Percentiles rank a stretch among this genome's conserved stretches.
phyloP scores from a whole-genome alignment of 2,113 vertebrate genomes.

The Climacteris rufus region DNA sequence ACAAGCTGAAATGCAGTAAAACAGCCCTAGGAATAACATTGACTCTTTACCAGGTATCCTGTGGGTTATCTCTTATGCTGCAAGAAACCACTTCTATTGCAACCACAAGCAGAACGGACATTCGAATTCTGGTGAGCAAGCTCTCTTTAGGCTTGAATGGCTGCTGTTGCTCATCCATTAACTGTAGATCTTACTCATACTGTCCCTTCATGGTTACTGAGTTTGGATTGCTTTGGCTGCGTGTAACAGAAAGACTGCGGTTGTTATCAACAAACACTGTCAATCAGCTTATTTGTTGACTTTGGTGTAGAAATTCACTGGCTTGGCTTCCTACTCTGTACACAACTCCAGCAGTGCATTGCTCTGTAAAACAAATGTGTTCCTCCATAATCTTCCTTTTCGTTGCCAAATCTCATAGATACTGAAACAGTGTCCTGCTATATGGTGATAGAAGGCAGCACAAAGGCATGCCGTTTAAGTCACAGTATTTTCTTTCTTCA shows the following conservation, averaged over 20 bases:
- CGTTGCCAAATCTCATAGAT: background rate
- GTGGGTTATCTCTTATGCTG: background rate
- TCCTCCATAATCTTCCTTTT: background rate
- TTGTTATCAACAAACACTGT: constrained; percentile 43
- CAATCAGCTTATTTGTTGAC: constrained; percentile 53
- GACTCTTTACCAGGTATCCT: background rate
- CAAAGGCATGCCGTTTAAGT: background rate
- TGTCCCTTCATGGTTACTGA: constrained; percentile 47
- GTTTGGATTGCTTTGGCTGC: constrained; percentile 46
- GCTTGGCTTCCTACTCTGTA: background rate
- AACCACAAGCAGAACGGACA: background rate
- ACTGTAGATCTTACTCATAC: constrained; percentile 18
- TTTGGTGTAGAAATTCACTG: constrained; percentile 40
- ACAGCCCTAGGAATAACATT: background rate
- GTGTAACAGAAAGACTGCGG: constrained; percentile 15
- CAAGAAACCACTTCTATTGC: background rate
- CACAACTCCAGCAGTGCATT: background rate
- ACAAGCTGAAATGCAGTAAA: background rate
- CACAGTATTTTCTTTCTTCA: background rate
- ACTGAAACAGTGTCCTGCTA: background rate
- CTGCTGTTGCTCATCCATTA: constrained; percentile 7
- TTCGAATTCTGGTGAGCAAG: constrained; percentile 2
- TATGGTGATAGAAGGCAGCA: background rate
- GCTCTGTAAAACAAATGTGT: background rate
- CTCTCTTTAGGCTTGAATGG: background rate